Conservation (phyloP, 2,888 invertebrate genomes). For the Chrysopilus asiliformis region DNA sequence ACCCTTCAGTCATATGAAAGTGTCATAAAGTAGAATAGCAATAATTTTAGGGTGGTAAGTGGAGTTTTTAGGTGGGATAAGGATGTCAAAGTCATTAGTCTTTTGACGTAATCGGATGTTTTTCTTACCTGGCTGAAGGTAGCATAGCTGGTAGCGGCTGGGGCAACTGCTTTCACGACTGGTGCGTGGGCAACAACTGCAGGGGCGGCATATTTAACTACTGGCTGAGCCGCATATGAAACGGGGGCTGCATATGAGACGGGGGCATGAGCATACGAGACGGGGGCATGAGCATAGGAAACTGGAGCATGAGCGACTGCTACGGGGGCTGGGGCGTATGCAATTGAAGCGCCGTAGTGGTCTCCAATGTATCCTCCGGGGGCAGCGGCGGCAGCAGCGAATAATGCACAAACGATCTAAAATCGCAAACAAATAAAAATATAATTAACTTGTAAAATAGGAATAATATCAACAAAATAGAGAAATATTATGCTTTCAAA, state of each 20-base stretch:
- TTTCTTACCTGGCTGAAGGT: slow-evolving; percentile 39
- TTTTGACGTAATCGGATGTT: too few relatives aligned
- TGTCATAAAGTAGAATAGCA: too few relatives aligned
- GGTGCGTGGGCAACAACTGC: slow-evolving; percentile 27
- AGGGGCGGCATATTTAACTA: slow-evolving; percentile 15
- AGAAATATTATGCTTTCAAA: too few relatives aligned
- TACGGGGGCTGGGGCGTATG: slow-evolving; percentile 2
- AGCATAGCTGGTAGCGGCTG: slow-evolving; percentile 46
- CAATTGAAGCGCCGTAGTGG: slow-evolving; percentile 8
- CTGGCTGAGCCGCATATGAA: slow-evolving; percentile 17
- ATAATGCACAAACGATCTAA: slow-evolving; percentile 8
- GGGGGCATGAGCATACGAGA: slow-evolving; percentile 19
- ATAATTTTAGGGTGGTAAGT: too few relatives aligned
- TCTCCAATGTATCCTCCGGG: slow-evolving; percentile 12
- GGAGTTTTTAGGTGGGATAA: too few relatives aligned
- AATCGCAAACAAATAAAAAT: not conserved
- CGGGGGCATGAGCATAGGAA: slow-evolving; percentile 3
- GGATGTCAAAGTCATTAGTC: too few relatives aligned
- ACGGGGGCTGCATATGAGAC: slow-evolving; percentile 20
- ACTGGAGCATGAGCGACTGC: slow-evolving; percentile 4
- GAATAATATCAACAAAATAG: not conserved
- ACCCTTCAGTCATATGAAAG: too few relatives aligned
- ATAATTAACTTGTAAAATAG: too few relatives aligned
- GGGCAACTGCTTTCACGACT: slow-evolving; percentile 26
- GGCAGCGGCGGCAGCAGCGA: slow-evolving; percentile 11